phyloP scores from a whole-genome alignment of 30 jellyfish, hydroid and myxozoan species.

The Hydra vulgaris region DNA sequence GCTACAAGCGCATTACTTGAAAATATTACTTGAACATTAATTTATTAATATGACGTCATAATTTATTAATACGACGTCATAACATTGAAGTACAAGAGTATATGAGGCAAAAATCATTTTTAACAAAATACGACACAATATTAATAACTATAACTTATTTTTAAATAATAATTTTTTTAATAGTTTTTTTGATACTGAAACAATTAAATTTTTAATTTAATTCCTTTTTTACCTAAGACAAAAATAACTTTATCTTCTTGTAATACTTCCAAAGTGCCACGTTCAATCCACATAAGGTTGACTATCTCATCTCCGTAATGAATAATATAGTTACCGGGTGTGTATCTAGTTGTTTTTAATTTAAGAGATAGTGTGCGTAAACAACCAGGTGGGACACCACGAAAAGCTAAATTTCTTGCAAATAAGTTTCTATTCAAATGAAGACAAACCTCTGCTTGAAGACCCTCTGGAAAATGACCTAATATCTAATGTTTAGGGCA shows the following conservation, averaged over 20 bases:
- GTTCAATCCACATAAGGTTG: slow-evolving; percentile 89
- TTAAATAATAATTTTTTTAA: no score
- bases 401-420: slow-evolving; percentile 70
- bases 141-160: no score
- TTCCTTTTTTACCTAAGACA: slow-evolving; percentile 67
- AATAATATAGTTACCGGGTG: slow-evolving; percentile 96
- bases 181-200: neutral
- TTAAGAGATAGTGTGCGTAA: slow-evolving; percentile 83
- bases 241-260: slow-evolving; percentile 81
- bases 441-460: slow-evolving; percentile 88
- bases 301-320: slow-evolving; percentile 91
- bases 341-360: slow-evolving; percentile 86
- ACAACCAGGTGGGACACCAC: slow-evolving; percentile 95
- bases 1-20: no score
- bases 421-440: slow-evolving; percentile 82
- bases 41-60: no score
- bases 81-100: no score
- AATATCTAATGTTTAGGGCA: no score
- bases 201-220: no score
- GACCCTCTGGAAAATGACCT: slow-evolving; percentile 92
- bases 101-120: no score
- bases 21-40: no score
- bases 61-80: no score
- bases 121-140: no score
- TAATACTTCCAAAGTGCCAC: slow-evolving; percentile 96